These are phyloP conservation scores for Mellilla xanthometata DNA, from an alignment of 2,888 invertebrate species.

Conservation along the genomic window DNA sequence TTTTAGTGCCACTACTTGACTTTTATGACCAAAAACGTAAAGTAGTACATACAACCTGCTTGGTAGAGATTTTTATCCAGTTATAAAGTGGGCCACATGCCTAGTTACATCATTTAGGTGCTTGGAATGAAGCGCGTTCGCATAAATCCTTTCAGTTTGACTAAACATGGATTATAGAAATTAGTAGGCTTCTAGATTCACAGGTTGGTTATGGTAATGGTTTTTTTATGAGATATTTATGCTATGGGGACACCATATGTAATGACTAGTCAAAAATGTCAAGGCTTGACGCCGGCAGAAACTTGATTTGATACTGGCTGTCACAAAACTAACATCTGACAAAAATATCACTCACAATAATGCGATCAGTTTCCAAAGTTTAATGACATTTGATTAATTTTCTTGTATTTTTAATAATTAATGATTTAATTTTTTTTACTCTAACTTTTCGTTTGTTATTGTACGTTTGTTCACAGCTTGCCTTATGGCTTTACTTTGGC, in stretches of 20 bases:
- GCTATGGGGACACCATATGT: constrained; percentile 1
- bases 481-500: too few relatives aligned
- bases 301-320: too few relatives aligned
- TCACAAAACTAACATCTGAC: too few relatives aligned
- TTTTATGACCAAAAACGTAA: constrained; percentile 20
- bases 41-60: constrained; percentile 18
- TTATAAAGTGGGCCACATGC: constrained; percentile 23
- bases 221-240: neutral
- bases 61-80: constrained; percentile 15
- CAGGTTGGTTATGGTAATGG: constrained; percentile 1
- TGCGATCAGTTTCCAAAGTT: too few relatives aligned
- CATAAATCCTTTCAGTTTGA: constrained; percentile 18
- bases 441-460: too few relatives aligned
- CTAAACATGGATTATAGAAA: neutral
- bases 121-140: constrained; percentile 17
- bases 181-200: neutral
- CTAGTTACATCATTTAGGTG: constrained; percentile 25
- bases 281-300: too few relatives aligned
- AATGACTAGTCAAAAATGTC: too few relatives aligned
- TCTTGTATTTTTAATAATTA: too few relatives aligned
- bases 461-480: too few relatives aligned
- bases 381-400: too few relatives aligned
- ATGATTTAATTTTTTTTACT: too few relatives aligned
- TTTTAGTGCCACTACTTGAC: constrained; percentile 17
- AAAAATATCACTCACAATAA: too few relatives aligned